A percentile compares a stretch with the other conserved stretches of the same genome.
Conservation (phyloP, 1,140 invertebrate genomes). For the Bombus terrestris region DNA sequence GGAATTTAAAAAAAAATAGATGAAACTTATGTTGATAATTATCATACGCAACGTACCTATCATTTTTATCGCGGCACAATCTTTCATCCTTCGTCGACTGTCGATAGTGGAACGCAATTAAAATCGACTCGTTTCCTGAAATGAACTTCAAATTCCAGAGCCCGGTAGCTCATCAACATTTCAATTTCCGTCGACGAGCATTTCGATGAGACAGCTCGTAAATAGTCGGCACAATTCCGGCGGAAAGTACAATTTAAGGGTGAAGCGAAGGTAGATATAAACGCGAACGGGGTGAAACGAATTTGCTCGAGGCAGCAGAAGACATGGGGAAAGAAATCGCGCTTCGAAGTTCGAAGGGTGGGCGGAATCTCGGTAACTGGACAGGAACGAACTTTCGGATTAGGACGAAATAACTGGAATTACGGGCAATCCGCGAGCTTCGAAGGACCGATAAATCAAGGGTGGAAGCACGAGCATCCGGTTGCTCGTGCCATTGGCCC, state of each 20-base stretch:
- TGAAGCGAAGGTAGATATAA: neutral
- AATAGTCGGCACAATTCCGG: slow-evolving; percentile 18
- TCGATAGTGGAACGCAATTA: slow-evolving; percentile 15
- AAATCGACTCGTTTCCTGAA: neutral
- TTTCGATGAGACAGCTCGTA: slow-evolving; percentile 29
- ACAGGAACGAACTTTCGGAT: slow-evolving; percentile 67
- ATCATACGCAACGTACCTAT: neutral
- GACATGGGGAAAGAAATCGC: slow-evolving; percentile 38
- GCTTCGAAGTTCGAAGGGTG: slow-evolving; percentile 17
- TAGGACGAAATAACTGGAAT: slow-evolving; percentile 72
- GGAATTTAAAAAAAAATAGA: too few species aligned
- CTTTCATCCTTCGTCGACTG: neutral
- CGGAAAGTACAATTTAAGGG: neutral
- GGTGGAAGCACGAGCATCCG: slow-evolving; percentile 73
- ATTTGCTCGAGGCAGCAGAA: slow-evolving; percentile 12
- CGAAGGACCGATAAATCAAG: slow-evolving; percentile 73
- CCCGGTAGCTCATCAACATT: slow-evolving; percentile 7
- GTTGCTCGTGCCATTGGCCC: slow-evolving; percentile 71
- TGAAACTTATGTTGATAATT: neutral
- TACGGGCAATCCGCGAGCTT: slow-evolving; percentile 72
- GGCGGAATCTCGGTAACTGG: slow-evolving; percentile 49
- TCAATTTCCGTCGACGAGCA: slow-evolving; percentile 23
- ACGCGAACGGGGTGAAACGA: slow-evolving; percentile 8
- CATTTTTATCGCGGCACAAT: neutral
- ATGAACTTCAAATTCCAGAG: neutral